Evolutionary conservation across 2,113 vertebrate species (phyloP), one percentile per base, ranked within the genome.

Genomic region (Hystrix brachyura): DNA sequence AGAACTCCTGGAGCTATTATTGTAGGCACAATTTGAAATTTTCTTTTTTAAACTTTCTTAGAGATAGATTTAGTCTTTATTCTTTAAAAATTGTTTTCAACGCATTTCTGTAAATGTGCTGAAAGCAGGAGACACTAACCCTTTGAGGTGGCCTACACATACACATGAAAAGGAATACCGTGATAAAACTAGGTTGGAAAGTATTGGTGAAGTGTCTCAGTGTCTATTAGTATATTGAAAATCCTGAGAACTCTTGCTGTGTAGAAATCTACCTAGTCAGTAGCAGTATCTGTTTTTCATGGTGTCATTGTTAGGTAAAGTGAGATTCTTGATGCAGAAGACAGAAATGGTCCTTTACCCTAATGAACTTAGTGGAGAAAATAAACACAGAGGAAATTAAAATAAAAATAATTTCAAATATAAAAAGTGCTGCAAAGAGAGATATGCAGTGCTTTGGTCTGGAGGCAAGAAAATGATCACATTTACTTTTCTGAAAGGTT

Each of bases 21-120:
- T 80, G 5, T 60, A 57, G 38, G 92, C 46, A 90, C 38, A 87
- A 65, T 91, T 91, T 76, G 87, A 85, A 84, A 81, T 91, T 82
- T 86, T 10, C n/a, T 93, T 87, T 83, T 32, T 29, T n/a, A 89
- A 95, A 71, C 59, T 3, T 72, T 55, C 27, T 67, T 72, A 85
- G 48, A 96, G 64, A 92, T 88, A 51, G 9, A 81, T 76, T 87
- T 85, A 89, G 32, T 32, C 13, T 19, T 72, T 92, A 29, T 87
- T 38, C 85, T 86, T 90, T 91, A 80, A 88, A 88, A 93, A 14
- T 53, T 59, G 23, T 72, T 86, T 81, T 81, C 55, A 57, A 34
- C 43, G 7, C 14, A 69, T 82, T 64, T 71, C 48, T 43, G 21
- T 19, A 95, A 60, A 78, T 83, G 10, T 81, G 17, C 60, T 88